Conservation (phyloP, 1,140 invertebrate species). For the Bacillus rossius region DNA sequence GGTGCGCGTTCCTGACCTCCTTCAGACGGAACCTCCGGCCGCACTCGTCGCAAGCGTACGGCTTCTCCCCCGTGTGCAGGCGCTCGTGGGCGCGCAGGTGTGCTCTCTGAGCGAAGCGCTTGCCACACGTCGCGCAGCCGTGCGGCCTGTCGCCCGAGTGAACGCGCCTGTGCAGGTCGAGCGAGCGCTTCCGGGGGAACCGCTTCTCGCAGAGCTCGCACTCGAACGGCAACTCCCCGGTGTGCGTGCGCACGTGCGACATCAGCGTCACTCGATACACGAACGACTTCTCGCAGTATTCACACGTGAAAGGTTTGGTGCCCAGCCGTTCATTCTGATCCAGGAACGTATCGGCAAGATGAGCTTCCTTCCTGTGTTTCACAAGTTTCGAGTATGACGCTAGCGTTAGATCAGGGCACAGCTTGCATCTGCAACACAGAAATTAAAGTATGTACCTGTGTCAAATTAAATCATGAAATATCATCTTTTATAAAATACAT, state of each 20-base stretch:
- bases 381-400: conserved; percentile 13
- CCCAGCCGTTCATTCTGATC: conserved; percentile 1
- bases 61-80: conserved; percentile 31
- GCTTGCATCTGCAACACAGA: conserved; percentile 1
- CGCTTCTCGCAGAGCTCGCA: conserved; percentile 16
- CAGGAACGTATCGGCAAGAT: background rate
- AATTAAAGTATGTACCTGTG: background rate
- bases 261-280: conserved; percentile 14
- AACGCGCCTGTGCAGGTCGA: conserved; percentile 10
- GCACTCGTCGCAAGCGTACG: conserved; percentile 31
- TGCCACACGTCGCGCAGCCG: conserved; percentile 15
- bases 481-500: too few relatives aligned
- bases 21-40: conserved; percentile 30
- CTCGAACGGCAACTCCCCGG: conserved; percentile 42
- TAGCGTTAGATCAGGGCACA: background rate
- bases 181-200: conserved; percentile 14
- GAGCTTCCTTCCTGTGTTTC: conserved; percentile 7
- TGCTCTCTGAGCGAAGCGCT: conserved; percentile 17
- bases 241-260: conserved; percentile 39
- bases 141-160: conserved; percentile 20
- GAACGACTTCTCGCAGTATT: conserved; percentile 29
- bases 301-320: conserved; percentile 30
- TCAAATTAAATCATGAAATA: too few relatives aligned
- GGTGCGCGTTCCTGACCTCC: conserved; percentile 37
- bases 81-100: conserved; percentile 22